Conservation (phyloP, 2,113 vertebrate genomes). For the Trichechus manatus region DNA sequence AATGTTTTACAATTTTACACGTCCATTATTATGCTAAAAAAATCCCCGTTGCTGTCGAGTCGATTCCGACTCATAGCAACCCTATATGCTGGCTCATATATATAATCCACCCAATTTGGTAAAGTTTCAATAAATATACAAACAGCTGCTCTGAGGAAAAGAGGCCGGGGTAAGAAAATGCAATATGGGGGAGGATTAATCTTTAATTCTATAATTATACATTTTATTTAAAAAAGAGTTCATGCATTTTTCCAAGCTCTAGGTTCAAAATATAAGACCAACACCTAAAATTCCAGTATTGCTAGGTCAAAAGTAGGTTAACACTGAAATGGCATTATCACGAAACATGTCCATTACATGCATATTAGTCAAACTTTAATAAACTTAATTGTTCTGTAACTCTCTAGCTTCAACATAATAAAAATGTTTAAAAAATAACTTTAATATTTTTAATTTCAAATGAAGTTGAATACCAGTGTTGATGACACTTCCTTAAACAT, state of each 20-base stretch:
- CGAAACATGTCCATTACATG: background rate
- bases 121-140: background rate
- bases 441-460: slow-evolving; percentile 48
- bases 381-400: slow-evolving; percentile 32
- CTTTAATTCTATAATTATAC: slow-evolving; percentile 12
- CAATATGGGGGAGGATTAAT: background rate
- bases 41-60: background rate
- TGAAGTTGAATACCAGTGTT: background rate
- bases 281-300: background rate
- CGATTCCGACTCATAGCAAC: too few species aligned
- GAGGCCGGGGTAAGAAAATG: background rate
- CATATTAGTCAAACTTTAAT: background rate
- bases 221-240: background rate
- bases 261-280: background rate
- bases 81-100: background rate
- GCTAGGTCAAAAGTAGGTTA: background rate
- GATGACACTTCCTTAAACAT: slow-evolving; percentile 21
- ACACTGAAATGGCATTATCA: background rate
- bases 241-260: background rate
- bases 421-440: slow-evolving; percentile 25
- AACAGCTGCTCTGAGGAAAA: background rate
- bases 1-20: background rate
- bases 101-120: background rate
- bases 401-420: slow-evolving; percentile 5
- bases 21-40: background rate